Base-by-base conservation (phyloP, 1,140 invertebrate genomes). In the Drosophila gunungcola region DNA sequence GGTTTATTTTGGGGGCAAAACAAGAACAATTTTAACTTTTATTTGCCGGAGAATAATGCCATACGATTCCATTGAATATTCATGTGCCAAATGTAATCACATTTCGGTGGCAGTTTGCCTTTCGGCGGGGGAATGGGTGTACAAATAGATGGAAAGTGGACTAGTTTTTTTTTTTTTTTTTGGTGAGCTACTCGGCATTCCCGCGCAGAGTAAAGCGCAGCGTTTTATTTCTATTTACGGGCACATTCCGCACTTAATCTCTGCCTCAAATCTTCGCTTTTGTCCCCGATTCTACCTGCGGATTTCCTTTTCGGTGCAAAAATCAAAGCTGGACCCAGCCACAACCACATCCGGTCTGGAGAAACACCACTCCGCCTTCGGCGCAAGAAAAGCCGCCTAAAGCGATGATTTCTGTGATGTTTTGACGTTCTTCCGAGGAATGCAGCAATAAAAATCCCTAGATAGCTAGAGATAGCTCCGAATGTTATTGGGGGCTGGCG, bases 391-490 rank as follows among this genome's bases (percentile, higher is more conserved):
- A 78, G 69, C 68, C 43, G 67, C 62, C 81, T 68, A 72, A 80
- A 73, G 72, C 68, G 29, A 65, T 80, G 80, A 83, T 82, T 83
- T 83, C 55, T 58, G 45, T 42, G 52, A 65, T 78, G 79, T 80
- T 85, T 78, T 77, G 78, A 85, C 81, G 69, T 81, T 86, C 53
- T 68, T 64, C 68, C 53, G 39, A 69, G 74, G 83, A 86, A 78
- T 85, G 78, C 74, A 70, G 82, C 82, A 86, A 85, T 85, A 88
- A 82, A 85, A 85, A 75, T 86, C 73, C 81, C 73, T 29, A 41
- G 58, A 46, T 42, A 32, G 16, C 16, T 21, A 21, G 16, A 21
- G 16, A 46, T 42, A 32, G 72, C 45, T 73, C 12, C 27, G 27
- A 55, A 13, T 46, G 32, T 6, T 32, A 6, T 32, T 32, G 3